These are phyloP conservation scores for Sinelater perroti DNA, from an alignment of 2,888 invertebrate species.

Conservation along the genomic window DNA sequence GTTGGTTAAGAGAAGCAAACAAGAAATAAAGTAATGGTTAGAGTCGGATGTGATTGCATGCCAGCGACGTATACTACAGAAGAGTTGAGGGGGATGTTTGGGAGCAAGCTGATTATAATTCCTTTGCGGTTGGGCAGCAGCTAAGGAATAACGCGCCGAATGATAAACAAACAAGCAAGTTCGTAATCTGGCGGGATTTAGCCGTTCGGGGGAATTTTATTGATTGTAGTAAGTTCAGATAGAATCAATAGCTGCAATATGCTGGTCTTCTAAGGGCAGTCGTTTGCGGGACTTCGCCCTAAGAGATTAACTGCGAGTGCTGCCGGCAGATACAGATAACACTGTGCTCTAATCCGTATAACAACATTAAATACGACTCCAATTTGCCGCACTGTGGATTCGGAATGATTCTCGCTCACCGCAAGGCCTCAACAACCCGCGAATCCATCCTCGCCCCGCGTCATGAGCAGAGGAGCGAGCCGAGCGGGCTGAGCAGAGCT, in stretches of 20 bases:
- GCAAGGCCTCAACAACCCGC: slow-evolving; percentile 54
- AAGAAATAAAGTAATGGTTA: too few species aligned
- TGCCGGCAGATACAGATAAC: slow-evolving; percentile 60
- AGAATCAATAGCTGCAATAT: slow-evolving; percentile 39
- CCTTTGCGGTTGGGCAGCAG: too few species aligned
- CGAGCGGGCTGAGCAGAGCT: slow-evolving; percentile 45
- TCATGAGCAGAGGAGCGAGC: slow-evolving; percentile 44
- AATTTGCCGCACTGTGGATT: slow-evolving; percentile 65
- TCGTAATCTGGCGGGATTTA: slow-evolving; percentile 7
- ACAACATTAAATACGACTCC: slow-evolving; percentile 65
- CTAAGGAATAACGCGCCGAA: too few species aligned
- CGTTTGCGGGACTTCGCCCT: slow-evolving; percentile 43
- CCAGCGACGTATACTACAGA: too few species aligned
- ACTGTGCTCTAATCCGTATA: slow-evolving; percentile 60
- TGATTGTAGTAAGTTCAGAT: slow-evolving; percentile 30
- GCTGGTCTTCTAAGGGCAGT: slow-evolving; percentile 37
- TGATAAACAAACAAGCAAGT: neutral
- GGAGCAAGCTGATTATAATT: too few species aligned
- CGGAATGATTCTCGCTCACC: slow-evolving; percentile 58
- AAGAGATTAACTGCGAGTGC: slow-evolving; percentile 59
- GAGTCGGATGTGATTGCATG: too few species aligned
- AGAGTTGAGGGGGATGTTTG: too few species aligned
- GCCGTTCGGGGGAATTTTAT: slow-evolving; percentile 31
- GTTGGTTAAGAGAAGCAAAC: too few species aligned
- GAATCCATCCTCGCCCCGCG: slow-evolving; percentile 48